phyloP scores from a whole-genome alignment of 2,113 vertebrate genomes.

The Todiramphus chloris region DNA sequence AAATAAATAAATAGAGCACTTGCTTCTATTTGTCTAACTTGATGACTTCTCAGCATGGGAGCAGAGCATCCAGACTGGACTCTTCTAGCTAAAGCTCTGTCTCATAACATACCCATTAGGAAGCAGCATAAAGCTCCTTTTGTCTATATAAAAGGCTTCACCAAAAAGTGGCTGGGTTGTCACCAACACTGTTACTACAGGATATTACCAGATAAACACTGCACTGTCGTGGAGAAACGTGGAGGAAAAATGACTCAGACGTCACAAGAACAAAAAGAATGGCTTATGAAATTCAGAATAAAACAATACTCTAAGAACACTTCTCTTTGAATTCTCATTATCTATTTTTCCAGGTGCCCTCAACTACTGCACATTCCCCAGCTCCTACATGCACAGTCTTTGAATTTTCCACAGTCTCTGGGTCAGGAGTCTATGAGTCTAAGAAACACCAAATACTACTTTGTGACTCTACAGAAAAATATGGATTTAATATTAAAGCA shows the following conservation, averaged over 20 bases:
- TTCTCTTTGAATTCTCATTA: not conserved
- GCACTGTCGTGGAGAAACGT: not conserved
- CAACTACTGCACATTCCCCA: not conserved
- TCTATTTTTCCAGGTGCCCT: not conserved
- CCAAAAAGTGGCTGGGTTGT: not conserved
- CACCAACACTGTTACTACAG: not conserved
- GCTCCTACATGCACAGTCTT: not conserved
- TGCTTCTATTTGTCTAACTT: not conserved
- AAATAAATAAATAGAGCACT: not conserved
- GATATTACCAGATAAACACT: not conserved
- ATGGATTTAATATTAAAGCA: not conserved
- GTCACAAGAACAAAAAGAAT: not conserved
- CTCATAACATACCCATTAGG: not conserved
- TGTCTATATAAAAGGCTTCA: not conserved
- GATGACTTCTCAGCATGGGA: not conserved
- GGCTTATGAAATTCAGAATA: not conserved
- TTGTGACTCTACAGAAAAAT: not conserved
- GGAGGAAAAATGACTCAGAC: not conserved
- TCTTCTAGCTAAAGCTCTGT: not conserved
- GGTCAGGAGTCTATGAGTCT: not conserved
- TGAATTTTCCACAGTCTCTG: not conserved
- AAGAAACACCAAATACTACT: not conserved
- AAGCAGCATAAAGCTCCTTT: not conserved
- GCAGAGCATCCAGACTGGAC: not conserved
- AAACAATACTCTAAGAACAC: not conserved